A percentile compares a stretch with the other conserved stretches of the same genome.
Conservation (phyloP, 2,113 vertebrate genomes). For the Rhinoderma darwinii region DNA sequence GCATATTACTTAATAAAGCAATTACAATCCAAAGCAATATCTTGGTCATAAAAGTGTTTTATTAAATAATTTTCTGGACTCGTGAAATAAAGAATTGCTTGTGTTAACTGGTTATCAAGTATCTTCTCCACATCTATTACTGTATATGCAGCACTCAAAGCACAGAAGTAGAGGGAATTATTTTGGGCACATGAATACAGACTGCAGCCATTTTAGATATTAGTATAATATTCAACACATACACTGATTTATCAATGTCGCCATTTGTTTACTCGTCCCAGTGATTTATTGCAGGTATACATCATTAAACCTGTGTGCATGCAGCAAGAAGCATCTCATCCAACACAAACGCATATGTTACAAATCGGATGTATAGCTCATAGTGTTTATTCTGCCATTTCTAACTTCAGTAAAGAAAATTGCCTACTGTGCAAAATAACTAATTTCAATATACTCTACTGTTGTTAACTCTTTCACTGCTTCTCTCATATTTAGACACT, state of each 20-base stretch:
- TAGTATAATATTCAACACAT: conserved; percentile 14
- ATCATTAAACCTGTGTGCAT: conserved; percentile 41
- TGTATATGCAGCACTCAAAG: not conserved
- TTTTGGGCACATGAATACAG: not conserved
- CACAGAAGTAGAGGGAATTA: conserved; percentile 19
- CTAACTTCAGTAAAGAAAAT: not conserved
- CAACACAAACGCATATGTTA: conserved; percentile 31
- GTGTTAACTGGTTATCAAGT: not conserved
- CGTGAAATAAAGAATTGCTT: not conserved
- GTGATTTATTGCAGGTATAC: conserved; percentile 49
- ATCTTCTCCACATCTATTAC: not conserved
- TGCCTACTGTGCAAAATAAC: not conserved
- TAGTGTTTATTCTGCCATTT: not conserved
- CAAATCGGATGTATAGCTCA: conserved; percentile 1
- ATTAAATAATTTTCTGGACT: not conserved
- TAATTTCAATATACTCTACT: not conserved
- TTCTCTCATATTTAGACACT: not conserved
- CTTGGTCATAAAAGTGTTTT: not conserved
- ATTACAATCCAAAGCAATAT: not conserved
- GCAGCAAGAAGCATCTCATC: conserved; percentile 14
- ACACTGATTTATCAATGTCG: conserved; percentile 41
- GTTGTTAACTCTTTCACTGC: not conserved
- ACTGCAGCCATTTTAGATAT: conserved; percentile 3
- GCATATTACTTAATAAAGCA: conserved; percentile 6
- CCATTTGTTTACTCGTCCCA: not conserved